Evolutionary conservation across 2,888 invertebrate species (phyloP).

Genomic region (Conops quadrifasciatus): DNA sequence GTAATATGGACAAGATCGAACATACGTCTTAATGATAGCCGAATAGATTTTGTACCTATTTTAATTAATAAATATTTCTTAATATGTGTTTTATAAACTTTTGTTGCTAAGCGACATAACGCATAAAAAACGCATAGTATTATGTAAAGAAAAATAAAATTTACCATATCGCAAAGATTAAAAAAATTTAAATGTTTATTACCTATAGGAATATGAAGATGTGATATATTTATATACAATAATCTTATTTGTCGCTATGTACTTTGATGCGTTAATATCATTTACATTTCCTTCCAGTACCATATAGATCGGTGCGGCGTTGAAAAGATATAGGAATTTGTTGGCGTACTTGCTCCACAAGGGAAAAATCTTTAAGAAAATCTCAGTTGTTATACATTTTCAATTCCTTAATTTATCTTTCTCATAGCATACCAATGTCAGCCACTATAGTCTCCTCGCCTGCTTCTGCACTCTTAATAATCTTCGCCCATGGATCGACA

Average conservation of each 20-base stretch:
- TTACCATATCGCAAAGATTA: too few relatives aligned
- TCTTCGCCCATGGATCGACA: slow-evolving; percentile 81
- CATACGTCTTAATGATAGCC: background rate
- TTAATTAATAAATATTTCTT: too few relatives aligned
- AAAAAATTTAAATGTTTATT: too few relatives aligned
- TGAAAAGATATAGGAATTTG: slow-evolving; percentile 85
- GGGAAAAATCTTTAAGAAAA: slow-evolving; percentile 73
- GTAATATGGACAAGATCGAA: background rate
- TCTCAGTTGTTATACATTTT: background rate
- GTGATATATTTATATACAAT: background rate
- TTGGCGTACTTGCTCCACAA: slow-evolving; percentile 78
- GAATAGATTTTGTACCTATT: too few relatives aligned
- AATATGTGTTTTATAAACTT: too few relatives aligned
- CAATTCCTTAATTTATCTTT: slow-evolving; percentile 4
- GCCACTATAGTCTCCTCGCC: slow-evolving; percentile 75
- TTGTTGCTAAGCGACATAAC: too few relatives aligned
- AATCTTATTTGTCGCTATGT: background rate
- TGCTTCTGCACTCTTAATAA: slow-evolving; percentile 75
- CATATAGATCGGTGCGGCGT: slow-evolving; percentile 77
- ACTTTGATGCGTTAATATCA: background rate
- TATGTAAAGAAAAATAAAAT: too few relatives aligned
- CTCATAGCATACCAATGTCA: slow-evolving; percentile 73
- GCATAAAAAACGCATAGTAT: too few relatives aligned
- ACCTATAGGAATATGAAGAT: too few relatives aligned
- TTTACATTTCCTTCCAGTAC: slow-evolving; percentile 38